These are phyloP conservation scores for Setipinna tenuifilis DNA, from an alignment of 2,797 vertebrate species.

Conservation along the genomic window DNA sequence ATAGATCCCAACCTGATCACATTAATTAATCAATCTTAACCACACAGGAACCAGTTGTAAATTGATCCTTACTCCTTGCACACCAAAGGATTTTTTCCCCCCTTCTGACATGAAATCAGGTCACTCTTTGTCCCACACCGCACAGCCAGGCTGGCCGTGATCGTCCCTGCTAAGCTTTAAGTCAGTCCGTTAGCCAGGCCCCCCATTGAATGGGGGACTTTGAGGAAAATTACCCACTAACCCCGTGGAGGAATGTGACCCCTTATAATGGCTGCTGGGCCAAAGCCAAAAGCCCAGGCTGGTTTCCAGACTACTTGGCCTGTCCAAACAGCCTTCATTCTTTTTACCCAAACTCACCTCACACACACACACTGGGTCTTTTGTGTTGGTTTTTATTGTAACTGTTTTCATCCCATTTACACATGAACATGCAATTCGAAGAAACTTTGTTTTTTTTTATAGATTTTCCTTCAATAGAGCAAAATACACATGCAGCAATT, in stretches of 20 bases:
- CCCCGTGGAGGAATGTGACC: conserved; percentile 66
- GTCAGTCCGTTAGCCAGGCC: conserved; percentile 49
- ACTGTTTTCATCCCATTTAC: not conserved
- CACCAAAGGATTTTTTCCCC: not conserved
- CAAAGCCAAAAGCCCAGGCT: conserved; percentile 23
- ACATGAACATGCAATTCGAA: not conserved
- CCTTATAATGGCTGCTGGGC: conserved; percentile 44
- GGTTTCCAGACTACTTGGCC: not conserved
- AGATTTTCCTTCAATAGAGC: not conserved
- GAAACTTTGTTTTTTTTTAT: not conserved
- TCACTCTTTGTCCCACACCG: conserved; percentile 43
- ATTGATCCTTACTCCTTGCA: not conserved
- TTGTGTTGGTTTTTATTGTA: not conserved
- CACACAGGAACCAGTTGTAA: not conserved
- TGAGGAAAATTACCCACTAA: conserved; percentile 56
- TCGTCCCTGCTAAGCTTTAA: conserved; percentile 54
- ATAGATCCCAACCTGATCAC: no score
- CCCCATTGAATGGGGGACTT: conserved; percentile 41
- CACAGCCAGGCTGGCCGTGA: not conserved
- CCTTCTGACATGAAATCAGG: conserved; percentile 36
- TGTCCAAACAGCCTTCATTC: not conserved
- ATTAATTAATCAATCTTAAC: no score
- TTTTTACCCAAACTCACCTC: not conserved
- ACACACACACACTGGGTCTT: not conserved
- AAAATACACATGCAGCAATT: not conserved